A percentile compares a stretch with the other conserved stretches of the same genome.
phyloP scores from a whole-genome alignment of 2,113 vertebrate genomes.

The Myotis brandtii region DNA sequence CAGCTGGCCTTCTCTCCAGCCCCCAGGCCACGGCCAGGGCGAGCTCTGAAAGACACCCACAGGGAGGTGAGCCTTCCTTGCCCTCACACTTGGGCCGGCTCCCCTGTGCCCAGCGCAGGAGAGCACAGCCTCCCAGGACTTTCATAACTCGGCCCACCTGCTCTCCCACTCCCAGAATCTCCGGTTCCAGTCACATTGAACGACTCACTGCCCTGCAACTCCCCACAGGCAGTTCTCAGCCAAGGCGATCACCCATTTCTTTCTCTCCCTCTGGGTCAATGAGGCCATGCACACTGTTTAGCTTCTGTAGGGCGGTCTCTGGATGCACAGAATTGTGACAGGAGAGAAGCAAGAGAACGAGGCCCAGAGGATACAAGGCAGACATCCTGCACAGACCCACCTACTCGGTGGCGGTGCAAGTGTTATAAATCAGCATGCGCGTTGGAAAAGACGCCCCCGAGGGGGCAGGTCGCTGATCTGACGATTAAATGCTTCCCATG shows the following conservation, averaged over 20 bases:
- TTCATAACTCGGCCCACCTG: not conserved
- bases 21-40: not conserved
- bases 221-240: not conserved
- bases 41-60: not conserved
- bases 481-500: not conserved
- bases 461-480: not conserved
- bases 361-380: not conserved
- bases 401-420: not conserved
- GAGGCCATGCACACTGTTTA: not conserved
- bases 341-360: not conserved
- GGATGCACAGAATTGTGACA: not conserved
- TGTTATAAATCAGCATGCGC: no score
- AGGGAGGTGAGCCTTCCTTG: fast-evolving
- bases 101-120: fast-evolving
- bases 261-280: not conserved
- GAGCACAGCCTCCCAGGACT: not conserved
- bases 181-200: not conserved
- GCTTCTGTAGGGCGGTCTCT: not conserved
- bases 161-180: not conserved
- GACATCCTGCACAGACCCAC: not conserved
- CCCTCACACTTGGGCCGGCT: not conserved
- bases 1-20: not conserved
- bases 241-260: not conserved
- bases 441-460: not conserved
- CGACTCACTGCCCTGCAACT: not conserved